Evolutionary conservation across 1,140 invertebrate genomes (phyloP).

Genomic region (Adelges cooleyi): DNA sequence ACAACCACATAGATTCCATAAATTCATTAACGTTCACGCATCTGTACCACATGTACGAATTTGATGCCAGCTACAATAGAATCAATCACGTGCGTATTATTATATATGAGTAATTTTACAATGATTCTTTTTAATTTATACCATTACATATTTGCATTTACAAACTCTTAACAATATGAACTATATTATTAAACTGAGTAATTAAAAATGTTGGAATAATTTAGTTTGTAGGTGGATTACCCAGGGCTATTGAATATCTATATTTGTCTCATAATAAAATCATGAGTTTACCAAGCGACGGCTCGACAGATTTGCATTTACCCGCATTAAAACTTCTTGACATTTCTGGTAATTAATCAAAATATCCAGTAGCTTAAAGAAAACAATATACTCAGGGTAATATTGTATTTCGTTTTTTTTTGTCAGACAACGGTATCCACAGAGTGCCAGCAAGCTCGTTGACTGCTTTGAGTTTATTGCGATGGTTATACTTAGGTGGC

Average conservation of each 20-base stretch:
- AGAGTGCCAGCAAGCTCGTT: slow-evolving; percentile 53
- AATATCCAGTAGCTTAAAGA: too few species aligned
- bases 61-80: slow-evolving; percentile 65
- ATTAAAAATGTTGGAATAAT: too few species aligned
- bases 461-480: slow-evolving; percentile 54
- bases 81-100: slow-evolving; percentile 42
- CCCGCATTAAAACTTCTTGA: slow-evolving; percentile 60
- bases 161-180: too few species aligned
- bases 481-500: slow-evolving; percentile 59
- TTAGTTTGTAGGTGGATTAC: slow-evolving; percentile 46
- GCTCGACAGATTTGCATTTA: slow-evolving; percentile 54
- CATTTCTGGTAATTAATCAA: slow-evolving; percentile 43
- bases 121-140: not conserved
- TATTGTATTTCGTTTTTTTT: slow-evolving; percentile 1
- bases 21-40: slow-evolving; percentile 51
- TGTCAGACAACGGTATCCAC: slow-evolving; percentile 54
- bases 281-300: slow-evolving; percentile 46
- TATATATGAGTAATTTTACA: not conserved
- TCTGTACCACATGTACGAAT: slow-evolving; percentile 58
- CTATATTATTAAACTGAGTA: too few species aligned
- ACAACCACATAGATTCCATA: slow-evolving; percentile 35
- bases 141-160: too few species aligned
- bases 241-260: slow-evolving; percentile 64
- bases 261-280: slow-evolving; percentile 63
- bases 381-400: not conserved